Evolutionary conservation across 2,113 vertebrate species (phyloP).

Genomic region (Clarias gariepinus): DNA sequence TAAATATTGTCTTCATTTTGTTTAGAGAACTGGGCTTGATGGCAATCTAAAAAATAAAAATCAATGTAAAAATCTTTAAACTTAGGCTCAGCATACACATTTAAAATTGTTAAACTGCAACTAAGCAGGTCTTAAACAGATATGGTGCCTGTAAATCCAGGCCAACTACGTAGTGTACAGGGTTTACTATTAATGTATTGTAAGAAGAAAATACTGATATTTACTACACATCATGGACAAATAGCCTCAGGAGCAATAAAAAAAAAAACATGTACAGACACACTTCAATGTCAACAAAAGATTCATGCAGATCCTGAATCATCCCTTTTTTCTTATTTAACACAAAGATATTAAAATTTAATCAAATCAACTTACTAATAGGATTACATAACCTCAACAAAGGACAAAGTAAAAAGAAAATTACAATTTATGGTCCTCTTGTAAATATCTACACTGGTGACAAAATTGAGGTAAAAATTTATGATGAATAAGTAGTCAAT

Average conservation of each 20-base stretch:
- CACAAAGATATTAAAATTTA: too few relatives aligned
- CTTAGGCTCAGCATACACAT: neutral
- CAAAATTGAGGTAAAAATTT: neutral
- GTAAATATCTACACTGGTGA: neutral
- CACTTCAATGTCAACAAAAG: neutral
- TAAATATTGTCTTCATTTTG: conserved; percentile 99
- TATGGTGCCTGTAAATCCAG: neutral
- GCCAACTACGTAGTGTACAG: neutral
- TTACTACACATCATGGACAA: too few relatives aligned
- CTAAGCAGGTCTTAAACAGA: neutral
- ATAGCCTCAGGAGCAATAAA: too few relatives aligned
- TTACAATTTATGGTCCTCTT: neutral
- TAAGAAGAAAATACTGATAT: too few relatives aligned
- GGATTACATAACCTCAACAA: neutral
- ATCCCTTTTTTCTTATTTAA: neutral
- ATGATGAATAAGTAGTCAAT: neutral
- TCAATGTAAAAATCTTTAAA: neutral
- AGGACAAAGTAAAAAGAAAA: neutral
- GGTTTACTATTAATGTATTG: too few relatives aligned
- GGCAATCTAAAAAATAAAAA: conserved; percentile 81
- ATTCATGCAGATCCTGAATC: neutral
- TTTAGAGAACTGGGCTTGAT: conserved; percentile 97
- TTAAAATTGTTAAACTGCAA: neutral
- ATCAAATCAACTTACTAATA: neutral
- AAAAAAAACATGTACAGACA: neutral